A percentile compares a stretch with the other conserved stretches of the same genome.
These are phyloP conservation scores for Hemibagrus guttatus DNA, from an alignment of 2,797 vertebrate species.

Conservation along the genomic window DNA sequence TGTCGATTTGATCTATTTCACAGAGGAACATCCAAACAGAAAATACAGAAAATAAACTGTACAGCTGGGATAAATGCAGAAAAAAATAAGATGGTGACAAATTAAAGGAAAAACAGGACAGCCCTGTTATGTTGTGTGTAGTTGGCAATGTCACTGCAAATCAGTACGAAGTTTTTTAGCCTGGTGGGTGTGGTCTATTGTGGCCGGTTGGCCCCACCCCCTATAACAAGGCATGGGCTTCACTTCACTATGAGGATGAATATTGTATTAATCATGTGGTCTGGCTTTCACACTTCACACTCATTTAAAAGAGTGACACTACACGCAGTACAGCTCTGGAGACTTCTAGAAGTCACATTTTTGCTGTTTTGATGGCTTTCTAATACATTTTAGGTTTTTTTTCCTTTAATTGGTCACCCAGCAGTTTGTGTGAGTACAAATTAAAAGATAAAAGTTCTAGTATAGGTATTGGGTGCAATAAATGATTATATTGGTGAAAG, in stretches of 20 bases:
- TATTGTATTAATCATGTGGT: neutral
- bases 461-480: neutral
- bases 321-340: neutral
- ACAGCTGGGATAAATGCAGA: neutral
- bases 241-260: neutral
- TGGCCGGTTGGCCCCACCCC: neutral
- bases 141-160: neutral
- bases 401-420: neutral
- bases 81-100: neutral
- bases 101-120: neutral
- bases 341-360: neutral
- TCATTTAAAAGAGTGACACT: neutral
- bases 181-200: neutral
- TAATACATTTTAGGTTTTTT: neutral
- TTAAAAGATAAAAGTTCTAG: neutral
- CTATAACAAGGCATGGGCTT: neutral
- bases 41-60: neutral
- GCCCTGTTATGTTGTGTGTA: neutral
- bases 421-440: neutral
- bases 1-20: neutral
- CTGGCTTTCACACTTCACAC: neutral
- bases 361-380: neutral
- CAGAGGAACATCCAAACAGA: neutral
- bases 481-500: neutral
- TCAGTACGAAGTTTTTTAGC: neutral